Conservation (phyloP, 2,113 vertebrate species). For the Aptenodytes patagonicus region DNA sequence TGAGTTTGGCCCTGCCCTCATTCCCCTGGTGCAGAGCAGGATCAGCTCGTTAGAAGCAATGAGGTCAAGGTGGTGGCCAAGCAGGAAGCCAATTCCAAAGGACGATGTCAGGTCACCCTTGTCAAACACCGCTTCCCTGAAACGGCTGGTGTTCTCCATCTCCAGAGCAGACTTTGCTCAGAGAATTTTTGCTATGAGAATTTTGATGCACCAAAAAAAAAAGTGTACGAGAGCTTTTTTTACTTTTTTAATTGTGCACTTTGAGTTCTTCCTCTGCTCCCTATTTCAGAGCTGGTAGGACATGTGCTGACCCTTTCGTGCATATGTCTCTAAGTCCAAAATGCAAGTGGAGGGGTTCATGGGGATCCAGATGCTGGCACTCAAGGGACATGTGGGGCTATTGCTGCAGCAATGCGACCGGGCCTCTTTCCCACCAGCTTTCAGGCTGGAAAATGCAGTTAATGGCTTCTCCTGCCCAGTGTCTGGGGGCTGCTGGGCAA, state of each 20-base stretch:
- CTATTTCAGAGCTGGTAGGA: background rate
- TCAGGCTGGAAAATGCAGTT: background rate
- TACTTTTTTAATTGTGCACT: background rate
- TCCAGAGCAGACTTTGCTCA: background rate
- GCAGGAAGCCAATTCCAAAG: background rate
- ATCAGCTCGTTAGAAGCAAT: background rate
- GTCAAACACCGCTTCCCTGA: background rate
- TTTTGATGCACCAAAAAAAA: background rate
- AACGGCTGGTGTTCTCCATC: background rate
- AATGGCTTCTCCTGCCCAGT: background rate
- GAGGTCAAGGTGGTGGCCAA: background rate
- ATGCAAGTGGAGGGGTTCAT: background rate
- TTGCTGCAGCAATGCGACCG: rapidly evolving
- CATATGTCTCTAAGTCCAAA: background rate
- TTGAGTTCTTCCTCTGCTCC: background rate
- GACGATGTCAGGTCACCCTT: rapidly evolving
- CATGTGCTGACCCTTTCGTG: background rate
- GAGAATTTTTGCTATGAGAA: background rate
- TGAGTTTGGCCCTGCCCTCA: background rate
- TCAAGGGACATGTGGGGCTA: background rate
- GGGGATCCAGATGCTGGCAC: background rate
- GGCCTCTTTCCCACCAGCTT: background rate
- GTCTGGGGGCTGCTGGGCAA: background rate
- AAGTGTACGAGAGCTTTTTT: background rate
- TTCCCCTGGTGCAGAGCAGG: background rate